Conservation (phyloP, 2,113 vertebrate genomes). For the Vanacampus margaritifer region DNA sequence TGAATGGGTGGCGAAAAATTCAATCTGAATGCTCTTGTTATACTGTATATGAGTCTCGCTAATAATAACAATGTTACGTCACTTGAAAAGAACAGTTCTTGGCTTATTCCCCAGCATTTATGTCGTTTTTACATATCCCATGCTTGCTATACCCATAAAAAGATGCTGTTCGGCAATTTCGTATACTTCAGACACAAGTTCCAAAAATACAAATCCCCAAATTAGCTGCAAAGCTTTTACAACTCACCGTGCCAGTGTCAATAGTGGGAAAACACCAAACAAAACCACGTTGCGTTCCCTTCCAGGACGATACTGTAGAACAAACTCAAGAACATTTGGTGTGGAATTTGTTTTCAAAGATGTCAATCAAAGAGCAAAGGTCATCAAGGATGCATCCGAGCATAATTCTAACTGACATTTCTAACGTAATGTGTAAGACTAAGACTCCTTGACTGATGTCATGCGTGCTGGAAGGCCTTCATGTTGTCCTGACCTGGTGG, state of each 20-base stretch:
- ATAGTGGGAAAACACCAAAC: conserved; percentile 42
- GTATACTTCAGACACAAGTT: conserved; percentile 21
- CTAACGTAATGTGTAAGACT: conserved; percentile 16
- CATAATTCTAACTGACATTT: conserved; percentile 29
- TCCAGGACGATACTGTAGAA: conserved; percentile 37
- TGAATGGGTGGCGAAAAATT: no score
- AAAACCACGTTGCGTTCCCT: conserved; percentile 37
- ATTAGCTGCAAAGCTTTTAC: conserved; percentile 34
- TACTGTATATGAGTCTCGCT: no score
- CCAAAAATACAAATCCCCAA: conserved; percentile 35
- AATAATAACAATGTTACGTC: no score
- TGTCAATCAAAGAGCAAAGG: conserved; percentile 16
- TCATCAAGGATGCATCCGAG: conserved; percentile 24
- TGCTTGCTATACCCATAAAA: conserved; percentile 20
- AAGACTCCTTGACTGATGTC: conserved; percentile 30
- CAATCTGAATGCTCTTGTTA: no score
- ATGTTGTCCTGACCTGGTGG: conserved; percentile 23
- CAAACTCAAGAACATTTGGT: conserved; percentile 19
- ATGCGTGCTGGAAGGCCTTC: conserved; percentile 24
- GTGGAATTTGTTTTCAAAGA: conserved; percentile 43
- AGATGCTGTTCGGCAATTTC: no score
- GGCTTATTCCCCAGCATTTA: conserved; percentile 7
- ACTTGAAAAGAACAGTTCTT: not conserved
- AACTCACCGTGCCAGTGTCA: conserved; percentile 47
- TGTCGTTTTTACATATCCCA: conserved; percentile 26